phyloP scores from a whole-genome alignment of 2,888 invertebrate species.

The Brachypalpus laphriformis region DNA sequence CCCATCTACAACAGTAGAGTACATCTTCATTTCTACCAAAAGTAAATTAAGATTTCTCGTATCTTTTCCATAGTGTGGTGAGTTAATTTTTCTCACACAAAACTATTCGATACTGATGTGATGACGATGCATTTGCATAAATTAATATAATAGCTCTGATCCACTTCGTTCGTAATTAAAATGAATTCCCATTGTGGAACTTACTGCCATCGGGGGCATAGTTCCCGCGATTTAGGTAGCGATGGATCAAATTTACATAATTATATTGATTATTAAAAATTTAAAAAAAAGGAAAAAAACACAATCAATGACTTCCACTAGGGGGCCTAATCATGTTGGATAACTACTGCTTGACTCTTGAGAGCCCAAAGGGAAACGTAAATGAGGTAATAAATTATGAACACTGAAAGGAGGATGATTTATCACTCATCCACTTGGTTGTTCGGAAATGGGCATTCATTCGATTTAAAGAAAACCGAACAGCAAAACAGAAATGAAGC shows the following conservation, averaged over 20 bases:
- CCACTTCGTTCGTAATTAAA: constrained; percentile 16
- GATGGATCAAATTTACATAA: neutral
- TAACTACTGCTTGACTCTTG: neutral
- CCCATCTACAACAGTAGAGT: no score
- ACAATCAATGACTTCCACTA: neutral
- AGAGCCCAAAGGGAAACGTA: neutral
- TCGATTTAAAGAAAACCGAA: neutral
- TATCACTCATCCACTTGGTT: neutral
- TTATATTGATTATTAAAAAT: neutral
- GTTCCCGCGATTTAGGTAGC: neutral
- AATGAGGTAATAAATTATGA: constrained; percentile 5
- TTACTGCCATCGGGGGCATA: neutral
- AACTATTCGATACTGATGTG: neutral
- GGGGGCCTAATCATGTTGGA: neutral
- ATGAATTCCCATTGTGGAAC: constrained; percentile 12
- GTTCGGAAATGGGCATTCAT: neutral
- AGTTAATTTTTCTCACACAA: neutral
- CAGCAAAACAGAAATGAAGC: neutral
- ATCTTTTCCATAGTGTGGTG: no score
- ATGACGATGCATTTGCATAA: constrained; percentile 6
- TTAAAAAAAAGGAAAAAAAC: neutral
- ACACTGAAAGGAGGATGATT: constrained; percentile 3
- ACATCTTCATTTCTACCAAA: no score
- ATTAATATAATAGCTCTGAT: constrained; percentile 27
- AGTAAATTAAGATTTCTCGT: no score